These are phyloP conservation scores for Athripsodes cinereus DNA, from an alignment of 2,888 invertebrate species.

Conservation along the genomic window DNA sequence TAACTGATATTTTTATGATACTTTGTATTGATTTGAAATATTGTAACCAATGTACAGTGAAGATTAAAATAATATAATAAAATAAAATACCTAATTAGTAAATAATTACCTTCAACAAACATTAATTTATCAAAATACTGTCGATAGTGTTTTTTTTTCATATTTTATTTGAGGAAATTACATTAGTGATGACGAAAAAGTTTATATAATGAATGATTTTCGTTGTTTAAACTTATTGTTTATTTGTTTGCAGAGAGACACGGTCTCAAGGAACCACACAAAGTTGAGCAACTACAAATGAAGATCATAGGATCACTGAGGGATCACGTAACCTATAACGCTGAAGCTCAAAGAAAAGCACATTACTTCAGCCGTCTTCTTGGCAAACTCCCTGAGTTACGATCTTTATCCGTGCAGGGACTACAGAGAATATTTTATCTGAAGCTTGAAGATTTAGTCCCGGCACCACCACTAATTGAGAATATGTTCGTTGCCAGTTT, in stretches of 20 bases:
- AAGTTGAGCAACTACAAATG: conserved; percentile 93
- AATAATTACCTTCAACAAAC: too few species aligned
- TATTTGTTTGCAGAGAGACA: conserved; percentile 75
- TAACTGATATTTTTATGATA: too few species aligned
- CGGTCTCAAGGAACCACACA: conserved; percentile 84
- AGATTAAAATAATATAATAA: too few species aligned
- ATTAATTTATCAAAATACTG: too few species aligned
- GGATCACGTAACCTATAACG: conserved; percentile 92
- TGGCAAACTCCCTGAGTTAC: conserved; percentile 86
- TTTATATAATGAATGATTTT: too few species aligned
- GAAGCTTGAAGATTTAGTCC: conserved; percentile 86
- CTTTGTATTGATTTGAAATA: too few species aligned
- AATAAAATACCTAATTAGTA: too few species aligned
- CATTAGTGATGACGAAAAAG: too few species aligned
- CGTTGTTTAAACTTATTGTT: too few species aligned
- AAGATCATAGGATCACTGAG: conserved; percentile 92
- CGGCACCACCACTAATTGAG: conserved; percentile 88
- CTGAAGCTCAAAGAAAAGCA: conserved; percentile 81
- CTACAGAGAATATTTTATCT: conserved; percentile 91
- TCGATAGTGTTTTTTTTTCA: too few species aligned
- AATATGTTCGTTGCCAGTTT: conserved; percentile 93
- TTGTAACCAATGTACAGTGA: too few species aligned
- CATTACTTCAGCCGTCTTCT: conserved; percentile 91
- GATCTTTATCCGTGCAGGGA: conserved; percentile 89
- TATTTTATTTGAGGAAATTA: too few species aligned